Evolutionary conservation across 2,797 vertebrate genomes (phyloP).

Genomic region (Sphenopsis melanotis): DNA sequence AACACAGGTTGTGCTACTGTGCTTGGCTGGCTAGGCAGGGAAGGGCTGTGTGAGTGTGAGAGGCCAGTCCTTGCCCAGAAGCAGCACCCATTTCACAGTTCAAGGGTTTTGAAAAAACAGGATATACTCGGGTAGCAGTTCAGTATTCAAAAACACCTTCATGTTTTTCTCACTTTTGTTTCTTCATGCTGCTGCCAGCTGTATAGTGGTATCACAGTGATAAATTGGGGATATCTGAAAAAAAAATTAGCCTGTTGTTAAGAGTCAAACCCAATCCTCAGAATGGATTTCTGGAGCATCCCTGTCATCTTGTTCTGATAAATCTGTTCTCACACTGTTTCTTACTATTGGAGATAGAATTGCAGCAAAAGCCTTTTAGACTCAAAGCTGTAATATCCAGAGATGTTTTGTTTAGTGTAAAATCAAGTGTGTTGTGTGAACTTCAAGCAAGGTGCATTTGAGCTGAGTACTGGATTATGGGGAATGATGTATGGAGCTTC

Average conservation of each 20-base stretch:
- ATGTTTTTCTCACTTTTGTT: neutral
- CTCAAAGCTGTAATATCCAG: constrained; percentile 4
- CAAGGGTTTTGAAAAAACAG: neutral
- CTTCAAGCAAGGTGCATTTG: constrained; percentile 41
- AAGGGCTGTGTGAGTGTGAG: neutral
- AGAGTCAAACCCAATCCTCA: neutral
- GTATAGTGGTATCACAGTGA: neutral
- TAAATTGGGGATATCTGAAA: neutral
- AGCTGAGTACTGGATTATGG: constrained; percentile 31
- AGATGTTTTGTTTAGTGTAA: constrained; percentile 44
- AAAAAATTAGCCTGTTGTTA: neutral
- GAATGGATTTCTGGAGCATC: neutral
- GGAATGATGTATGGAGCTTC: constrained; percentile 58
- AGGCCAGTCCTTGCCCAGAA: neutral
- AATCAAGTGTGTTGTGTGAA: constrained; percentile 51
- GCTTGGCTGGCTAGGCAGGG: neutral
- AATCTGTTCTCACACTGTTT: neutral
- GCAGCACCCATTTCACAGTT: neutral
- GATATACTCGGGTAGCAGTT: neutral
- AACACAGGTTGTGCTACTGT: fast-evolving
- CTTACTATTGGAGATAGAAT: neutral
- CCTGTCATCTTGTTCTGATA: neutral
- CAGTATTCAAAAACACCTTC: neutral
- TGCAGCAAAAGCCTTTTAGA: neutral
- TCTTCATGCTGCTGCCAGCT: neutral